Percentiles rank a stretch among this genome's conserved stretches.
Conservation (phyloP, 2,113 vertebrate species). For the Nycticebus coucang region DNA sequence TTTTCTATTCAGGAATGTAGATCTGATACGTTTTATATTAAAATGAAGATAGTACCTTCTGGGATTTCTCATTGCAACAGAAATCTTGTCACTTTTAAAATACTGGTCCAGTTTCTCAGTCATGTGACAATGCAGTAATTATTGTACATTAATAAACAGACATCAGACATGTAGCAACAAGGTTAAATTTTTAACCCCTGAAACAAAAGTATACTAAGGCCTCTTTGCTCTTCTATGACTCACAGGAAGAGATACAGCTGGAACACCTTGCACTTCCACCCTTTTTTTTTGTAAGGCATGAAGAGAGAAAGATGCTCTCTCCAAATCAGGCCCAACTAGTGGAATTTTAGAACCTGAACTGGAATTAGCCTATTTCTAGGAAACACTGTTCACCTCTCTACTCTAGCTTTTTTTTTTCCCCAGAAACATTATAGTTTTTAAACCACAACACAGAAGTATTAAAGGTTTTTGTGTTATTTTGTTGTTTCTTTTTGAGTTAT, state of each 20-base stretch:
- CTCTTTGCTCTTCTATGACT: not conserved
- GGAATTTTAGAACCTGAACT: not conserved
- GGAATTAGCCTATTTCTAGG: not conserved
- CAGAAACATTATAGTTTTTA: conserved; percentile 10
- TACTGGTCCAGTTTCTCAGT: conserved; percentile 78
- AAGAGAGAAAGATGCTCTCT: not conserved
- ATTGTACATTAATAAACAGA: conserved; percentile 78
- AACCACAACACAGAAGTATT: not conserved
- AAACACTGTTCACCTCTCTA: not conserved
- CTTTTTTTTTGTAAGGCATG: not conserved
- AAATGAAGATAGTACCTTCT: conserved; percentile 81
- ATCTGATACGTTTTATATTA: conserved; percentile 82
- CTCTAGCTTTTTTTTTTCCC: not conserved
- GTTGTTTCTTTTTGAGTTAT: not conserved
- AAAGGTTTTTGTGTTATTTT: not conserved
- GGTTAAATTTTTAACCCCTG: not conserved
- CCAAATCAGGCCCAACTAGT: not conserved
- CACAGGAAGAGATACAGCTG: not conserved
- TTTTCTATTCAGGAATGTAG: conserved; percentile 58
- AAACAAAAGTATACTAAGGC: not conserved
- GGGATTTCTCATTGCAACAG: conserved; percentile 76
- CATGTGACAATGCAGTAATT: conserved; percentile 75
- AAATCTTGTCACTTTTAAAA: conserved; percentile 81
- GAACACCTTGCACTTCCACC: not conserved
- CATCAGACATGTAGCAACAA: not conserved